Conservation (phyloP, 2,797 vertebrate species). For the Acanthurus leucopareius region DNA sequence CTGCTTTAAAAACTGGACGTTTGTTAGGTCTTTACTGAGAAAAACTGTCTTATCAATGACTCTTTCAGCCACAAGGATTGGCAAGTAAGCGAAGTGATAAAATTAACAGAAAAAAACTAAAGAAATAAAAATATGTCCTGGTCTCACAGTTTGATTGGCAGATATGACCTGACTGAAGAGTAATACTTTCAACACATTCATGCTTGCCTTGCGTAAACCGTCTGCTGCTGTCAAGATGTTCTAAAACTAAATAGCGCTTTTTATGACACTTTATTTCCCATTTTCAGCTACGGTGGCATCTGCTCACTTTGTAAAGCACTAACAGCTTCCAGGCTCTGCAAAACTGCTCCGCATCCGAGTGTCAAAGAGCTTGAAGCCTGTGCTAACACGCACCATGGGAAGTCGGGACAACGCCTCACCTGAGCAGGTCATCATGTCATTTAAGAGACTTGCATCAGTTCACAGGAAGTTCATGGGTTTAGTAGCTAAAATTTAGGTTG, state of each 20-base stretch:
- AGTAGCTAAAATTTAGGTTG: background rate
- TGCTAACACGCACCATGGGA: background rate
- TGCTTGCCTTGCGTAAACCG: conserved; percentile 11
- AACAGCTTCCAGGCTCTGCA: background rate
- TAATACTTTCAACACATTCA: conserved; percentile 5
- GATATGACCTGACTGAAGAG: conserved; percentile 15
- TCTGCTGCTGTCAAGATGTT: conserved; percentile 30
- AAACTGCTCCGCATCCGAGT: no score
- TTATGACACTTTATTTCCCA: conserved; percentile 19
- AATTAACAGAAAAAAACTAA: background rate
- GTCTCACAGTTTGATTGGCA: conserved; percentile 20
- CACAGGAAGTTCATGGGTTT: no score
- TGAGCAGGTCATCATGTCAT: background rate
- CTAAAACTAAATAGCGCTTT: conserved; percentile 4
- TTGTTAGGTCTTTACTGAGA: background rate
- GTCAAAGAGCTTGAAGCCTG: background rate
- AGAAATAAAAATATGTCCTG: background rate
- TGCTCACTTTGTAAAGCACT: background rate
- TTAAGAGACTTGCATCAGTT: background rate
- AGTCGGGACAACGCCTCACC: background rate
- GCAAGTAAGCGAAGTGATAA: no score
- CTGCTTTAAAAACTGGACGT: background rate
- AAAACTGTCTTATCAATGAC: background rate
- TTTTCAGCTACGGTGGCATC: conserved; percentile 20
- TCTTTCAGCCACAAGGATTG: background rate